Evolutionary conservation across 2,113 vertebrate genomes (phyloP).

Genomic region (Myocastor coypus): DNA sequence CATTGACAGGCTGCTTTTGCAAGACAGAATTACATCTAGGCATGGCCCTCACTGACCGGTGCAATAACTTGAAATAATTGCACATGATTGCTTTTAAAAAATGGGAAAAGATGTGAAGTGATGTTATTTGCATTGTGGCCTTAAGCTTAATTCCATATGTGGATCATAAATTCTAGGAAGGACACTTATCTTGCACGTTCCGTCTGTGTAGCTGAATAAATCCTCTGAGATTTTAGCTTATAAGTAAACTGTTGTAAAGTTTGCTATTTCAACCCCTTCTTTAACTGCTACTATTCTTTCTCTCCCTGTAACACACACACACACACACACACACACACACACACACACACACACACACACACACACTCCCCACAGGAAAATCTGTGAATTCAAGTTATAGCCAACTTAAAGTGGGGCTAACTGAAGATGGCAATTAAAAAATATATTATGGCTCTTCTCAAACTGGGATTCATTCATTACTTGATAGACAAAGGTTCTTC

Average conservation of each 20-base stretch:
- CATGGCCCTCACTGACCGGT: background rate
- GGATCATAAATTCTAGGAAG: constrained; percentile 9
- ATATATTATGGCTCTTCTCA: constrained; percentile 1
- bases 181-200: background rate
- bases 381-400: background rate
- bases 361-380: background rate
- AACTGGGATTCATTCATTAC: background rate
- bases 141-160: background rate
- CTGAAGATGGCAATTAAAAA: constrained; percentile 35
- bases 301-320: background rate
- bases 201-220: background rate
- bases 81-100: background rate
- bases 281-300: background rate
- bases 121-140: background rate
- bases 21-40: background rate
- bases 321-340: background rate
- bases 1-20: background rate
- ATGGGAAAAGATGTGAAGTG: background rate
- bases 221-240: constrained; percentile 1
- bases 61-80: background rate
- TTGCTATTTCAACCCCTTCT: background rate
- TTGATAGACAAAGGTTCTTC: background rate
- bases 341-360: background rate
- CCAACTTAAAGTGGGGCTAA: constrained; percentile 8
- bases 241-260: background rate